Evolutionary conservation across 2,797 vertebrate genomes (phyloP).

Genomic region (Merluccius polli): DNA sequence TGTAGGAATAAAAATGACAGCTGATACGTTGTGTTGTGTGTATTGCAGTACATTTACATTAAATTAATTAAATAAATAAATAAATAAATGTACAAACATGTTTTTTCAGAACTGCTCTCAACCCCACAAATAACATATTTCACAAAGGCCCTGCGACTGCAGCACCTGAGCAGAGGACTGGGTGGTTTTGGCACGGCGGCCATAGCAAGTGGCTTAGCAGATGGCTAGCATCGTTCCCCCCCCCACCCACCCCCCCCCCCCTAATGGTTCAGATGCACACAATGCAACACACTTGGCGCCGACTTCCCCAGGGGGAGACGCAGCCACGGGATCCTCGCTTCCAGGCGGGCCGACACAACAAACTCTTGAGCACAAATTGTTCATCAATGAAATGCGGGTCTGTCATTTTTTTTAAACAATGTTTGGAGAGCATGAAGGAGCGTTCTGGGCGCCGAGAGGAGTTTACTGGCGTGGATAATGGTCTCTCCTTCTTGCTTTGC

Average conservation of each 20-base stretch:
- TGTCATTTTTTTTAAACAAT: constrained; percentile 11
- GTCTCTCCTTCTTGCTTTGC: constrained; percentile 54
- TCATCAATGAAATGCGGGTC: constrained; percentile 45
- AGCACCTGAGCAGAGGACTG: constrained; percentile 63
- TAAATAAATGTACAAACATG: constrained; percentile 14
- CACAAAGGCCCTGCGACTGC: too few relatives aligned
- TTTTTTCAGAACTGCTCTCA: too few relatives aligned
- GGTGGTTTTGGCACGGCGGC: constrained; percentile 61
- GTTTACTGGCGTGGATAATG: constrained; percentile 22
- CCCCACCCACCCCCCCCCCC: constrained; percentile 70
- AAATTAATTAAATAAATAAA: constrained; percentile 24
- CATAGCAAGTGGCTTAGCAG: constrained; percentile 72
- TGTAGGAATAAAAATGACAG: neutral
- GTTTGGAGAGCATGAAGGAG: constrained; percentile 31
- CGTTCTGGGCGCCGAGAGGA: constrained; percentile 22
- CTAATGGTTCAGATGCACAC: constrained; percentile 61
- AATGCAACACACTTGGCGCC: constrained; percentile 31
- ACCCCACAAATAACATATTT: too few relatives aligned
- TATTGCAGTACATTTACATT: constrained; percentile 22
- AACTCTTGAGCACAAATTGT: constrained; percentile 59
- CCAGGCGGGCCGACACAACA: constrained; percentile 55
- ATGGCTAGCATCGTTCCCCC: constrained; percentile 73
- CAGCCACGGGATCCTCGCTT: constrained; percentile 56
- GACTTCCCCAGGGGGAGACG: constrained; percentile 49
- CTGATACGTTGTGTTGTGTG: neutral